A percentile compares a stretch with the other conserved stretches of the same genome.
These are phyloP conservation scores for Coelopa frigida DNA, from an alignment of 1,140 invertebrate species.

Conservation along the genomic window DNA sequence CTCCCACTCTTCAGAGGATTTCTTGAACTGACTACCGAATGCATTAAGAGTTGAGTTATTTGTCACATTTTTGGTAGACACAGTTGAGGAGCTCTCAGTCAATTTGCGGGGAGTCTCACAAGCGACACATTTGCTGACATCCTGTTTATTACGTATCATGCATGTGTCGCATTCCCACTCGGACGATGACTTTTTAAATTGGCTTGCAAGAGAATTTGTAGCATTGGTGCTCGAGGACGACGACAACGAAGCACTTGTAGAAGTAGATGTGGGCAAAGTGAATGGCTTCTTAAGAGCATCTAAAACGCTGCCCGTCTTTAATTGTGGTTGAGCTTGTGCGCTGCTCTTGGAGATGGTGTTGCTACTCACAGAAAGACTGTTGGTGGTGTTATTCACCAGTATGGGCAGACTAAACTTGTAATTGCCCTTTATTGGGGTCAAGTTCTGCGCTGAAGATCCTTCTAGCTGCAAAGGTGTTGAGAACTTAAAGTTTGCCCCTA, in stretches of 20 bases:
- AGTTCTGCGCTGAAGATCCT: constrained; percentile 12
- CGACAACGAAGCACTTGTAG: no score
- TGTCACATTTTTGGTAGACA: not conserved
- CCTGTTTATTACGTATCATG: constrained; percentile 55
- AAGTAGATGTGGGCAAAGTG: not conserved
- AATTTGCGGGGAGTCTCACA: constrained; percentile 43
- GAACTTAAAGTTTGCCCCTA: constrained; percentile 16
- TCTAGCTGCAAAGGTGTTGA: constrained; percentile 8
- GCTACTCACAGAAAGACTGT: not conserved
- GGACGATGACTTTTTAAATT: constrained; percentile 48
- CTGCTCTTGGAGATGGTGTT: not conserved
- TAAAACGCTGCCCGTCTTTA: constrained; percentile 36
- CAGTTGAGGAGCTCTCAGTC: not conserved
- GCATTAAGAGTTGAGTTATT: not conserved
- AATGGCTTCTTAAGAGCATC: constrained; percentile 24
- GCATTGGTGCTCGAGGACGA: not conserved
- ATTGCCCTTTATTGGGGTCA: constrained; percentile 45
- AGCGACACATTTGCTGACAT: constrained; percentile 56
- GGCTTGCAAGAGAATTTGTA: constrained; percentile 43
- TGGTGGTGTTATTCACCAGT: constrained; percentile 12
- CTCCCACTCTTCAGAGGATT: constrained; percentile 17
- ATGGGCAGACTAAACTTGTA: constrained; percentile 53
- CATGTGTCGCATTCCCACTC: constrained; percentile 63
- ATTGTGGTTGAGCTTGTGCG: constrained; percentile 15
- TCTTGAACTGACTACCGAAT: not conserved